These are phyloP conservation scores for Drosophila gaucha DNA, from an alignment of 2,888 invertebrate genomes.

Conservation along the genomic window DNA sequence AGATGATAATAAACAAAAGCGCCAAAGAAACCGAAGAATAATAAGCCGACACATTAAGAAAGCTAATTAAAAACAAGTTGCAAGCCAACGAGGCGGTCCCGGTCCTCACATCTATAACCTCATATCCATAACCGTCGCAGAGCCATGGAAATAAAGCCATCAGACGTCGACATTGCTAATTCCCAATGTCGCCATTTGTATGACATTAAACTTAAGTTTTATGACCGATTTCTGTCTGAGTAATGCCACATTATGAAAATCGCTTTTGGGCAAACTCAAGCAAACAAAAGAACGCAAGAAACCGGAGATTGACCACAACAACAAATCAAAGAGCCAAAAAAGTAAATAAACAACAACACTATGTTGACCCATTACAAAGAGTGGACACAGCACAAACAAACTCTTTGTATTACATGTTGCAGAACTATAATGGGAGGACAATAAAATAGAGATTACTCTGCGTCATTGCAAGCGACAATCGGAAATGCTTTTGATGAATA, in stretches of 20 bases:
- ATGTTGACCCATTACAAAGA: conserved; percentile 21
- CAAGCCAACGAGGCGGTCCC: conserved; percentile 21
- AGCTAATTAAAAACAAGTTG: conserved; percentile 60
- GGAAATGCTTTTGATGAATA: conserved; percentile 8
- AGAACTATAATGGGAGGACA: conserved; percentile 7
- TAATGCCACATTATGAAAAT: conserved; percentile 55
- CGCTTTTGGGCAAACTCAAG: conserved; percentile 34
- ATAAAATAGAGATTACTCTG: not conserved
- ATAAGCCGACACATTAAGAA: conserved; percentile 54
- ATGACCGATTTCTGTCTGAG: conserved; percentile 64
- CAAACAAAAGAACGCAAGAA: conserved; percentile 33
- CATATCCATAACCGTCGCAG: conserved; percentile 29
- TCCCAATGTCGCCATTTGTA: conserved; percentile 72
- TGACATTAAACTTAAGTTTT: conserved; percentile 71
- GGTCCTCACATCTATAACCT: conserved; percentile 9
- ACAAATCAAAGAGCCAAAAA: not conserved
- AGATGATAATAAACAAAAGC: conserved; percentile 41
- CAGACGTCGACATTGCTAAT: conserved; percentile 64
- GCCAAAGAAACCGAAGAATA: conserved; percentile 17
- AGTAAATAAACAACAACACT: conserved; percentile 5
- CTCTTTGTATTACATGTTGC: conserved; percentile 1
- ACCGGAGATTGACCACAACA: conserved; percentile 31
- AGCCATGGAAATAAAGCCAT: conserved; percentile 65
- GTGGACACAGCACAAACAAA: conserved; percentile 15
- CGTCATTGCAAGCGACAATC: no score